phyloP scores from a whole-genome alignment of 2,797 vertebrate genomes.

The Falco cherrug region DNA sequence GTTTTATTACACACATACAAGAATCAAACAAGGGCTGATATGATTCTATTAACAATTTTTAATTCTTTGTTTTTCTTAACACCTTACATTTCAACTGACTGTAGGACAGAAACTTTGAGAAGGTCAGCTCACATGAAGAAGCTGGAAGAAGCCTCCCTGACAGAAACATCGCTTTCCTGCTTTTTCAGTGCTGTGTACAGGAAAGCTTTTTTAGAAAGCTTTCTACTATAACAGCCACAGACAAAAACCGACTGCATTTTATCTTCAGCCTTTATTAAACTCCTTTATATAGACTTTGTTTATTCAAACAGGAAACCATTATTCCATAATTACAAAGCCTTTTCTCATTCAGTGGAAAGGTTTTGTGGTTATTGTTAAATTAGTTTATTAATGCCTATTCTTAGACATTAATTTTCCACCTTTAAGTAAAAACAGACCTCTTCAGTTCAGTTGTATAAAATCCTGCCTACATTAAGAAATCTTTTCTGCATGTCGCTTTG shows the following conservation, averaged over 20 bases:
- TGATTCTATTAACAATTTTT: background rate
- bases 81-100: background rate
- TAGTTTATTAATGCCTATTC: background rate
- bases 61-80: background rate
- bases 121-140: background rate
- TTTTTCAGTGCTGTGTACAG: background rate
- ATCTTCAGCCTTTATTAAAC: background rate
- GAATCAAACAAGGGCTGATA: background rate
- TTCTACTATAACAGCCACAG: background rate
- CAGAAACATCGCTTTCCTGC: background rate
- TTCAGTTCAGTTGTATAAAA: background rate
- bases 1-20: background rate
- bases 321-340: background rate
- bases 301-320: background rate
- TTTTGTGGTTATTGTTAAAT: background rate
- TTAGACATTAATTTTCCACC: background rate
- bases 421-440: background rate
- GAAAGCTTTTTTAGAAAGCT: conserved; percentile 11
- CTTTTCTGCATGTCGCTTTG: background rate
- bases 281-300: background rate
- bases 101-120: background rate
- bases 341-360: background rate
- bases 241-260: background rate
- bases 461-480: background rate
- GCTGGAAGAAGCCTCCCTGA: background rate